Percentiles rank a stretch among this genome's conserved stretches.
phyloP scores from a whole-genome alignment of 2,888 invertebrate genomes.

The Rutpela maculata region DNA sequence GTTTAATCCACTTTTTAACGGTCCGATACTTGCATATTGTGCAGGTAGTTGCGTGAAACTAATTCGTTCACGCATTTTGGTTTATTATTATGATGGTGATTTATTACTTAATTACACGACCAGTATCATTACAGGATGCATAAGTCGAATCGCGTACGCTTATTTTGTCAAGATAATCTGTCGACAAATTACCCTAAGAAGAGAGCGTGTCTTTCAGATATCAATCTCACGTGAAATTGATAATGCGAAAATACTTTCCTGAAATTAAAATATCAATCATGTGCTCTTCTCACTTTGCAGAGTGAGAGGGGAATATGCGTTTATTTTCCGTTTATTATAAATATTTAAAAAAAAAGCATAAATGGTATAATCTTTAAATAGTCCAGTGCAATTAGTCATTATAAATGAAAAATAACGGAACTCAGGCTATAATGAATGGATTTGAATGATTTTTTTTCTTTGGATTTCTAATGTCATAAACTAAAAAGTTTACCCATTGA shows the following conservation, averaged over 20 bases:
- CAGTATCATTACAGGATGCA: background rate
- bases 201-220: background rate
- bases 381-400: too few species aligned
- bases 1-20: conserved; percentile 21
- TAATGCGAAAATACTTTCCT: background rate
- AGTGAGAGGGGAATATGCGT: too few species aligned
- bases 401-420: too few species aligned
- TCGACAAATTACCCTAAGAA: background rate
- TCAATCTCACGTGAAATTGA: background rate
- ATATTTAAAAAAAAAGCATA: too few species aligned
- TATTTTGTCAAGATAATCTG: background rate
- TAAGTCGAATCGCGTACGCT: background rate
- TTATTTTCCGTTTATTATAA: too few species aligned
- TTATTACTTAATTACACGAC: background rate
- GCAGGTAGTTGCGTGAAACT: conserved; percentile 17
- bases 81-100: background rate
- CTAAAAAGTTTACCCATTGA: too few species aligned
- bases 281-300: too few species aligned
- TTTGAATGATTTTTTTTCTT: too few species aligned
- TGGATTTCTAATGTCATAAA: too few species aligned
- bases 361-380: too few species aligned
- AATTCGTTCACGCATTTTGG: conserved; percentile 7
- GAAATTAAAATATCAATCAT: background rate
- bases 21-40: conserved; percentile 21
- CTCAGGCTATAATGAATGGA: too few species aligned